Evolutionary conservation across 2,797 vertebrate species (phyloP), one percentile per base, ranked within the genome.

Genomic region (Pipistrellus kuhlii): DNA sequence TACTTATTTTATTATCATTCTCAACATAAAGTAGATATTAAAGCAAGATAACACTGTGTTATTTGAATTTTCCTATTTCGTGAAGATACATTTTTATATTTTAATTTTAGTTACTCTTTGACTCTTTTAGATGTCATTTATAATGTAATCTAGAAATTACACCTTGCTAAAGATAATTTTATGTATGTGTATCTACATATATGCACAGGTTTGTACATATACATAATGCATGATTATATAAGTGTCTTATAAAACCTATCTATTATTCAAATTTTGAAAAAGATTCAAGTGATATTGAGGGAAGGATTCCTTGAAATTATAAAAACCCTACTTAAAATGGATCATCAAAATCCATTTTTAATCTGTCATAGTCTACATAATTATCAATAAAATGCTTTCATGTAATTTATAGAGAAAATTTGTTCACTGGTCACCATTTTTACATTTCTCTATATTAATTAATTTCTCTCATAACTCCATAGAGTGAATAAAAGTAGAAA

Each of bases 211-310:
- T 12, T 30, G 32, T 30, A 44, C 20, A 25, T 48, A 35, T 13
- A 21, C 6, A 73, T 73, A 48, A 69, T n/a, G n/a, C 27, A 83
- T 27, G 57, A 46, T 53, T 20, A 18, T 6, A 57, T 59, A 80
- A 82, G 90, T 91, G 73, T 66, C 59, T 85, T 76, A 77, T 9
- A 68, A 93, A 90, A 53, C 5, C 46, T 84, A 68, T 46, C 25
- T 46, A 57, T 88, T 83, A 72, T 76, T n/a, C 57, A 92, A 17
- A 92, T 69, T 89, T 86, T 14, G 81, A 78, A 90, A 90, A 94
- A 78, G 20, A 44, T 6, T 51, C 27, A 66, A 92, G 51, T 41
- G 35, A 68, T 68, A 92, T n/a, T 6, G 0, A 85, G 30, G 44
- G 13, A 92, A 3, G 11, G 5, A 32, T 62, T 27, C 38, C 75